Evolutionary conservation across 2,888 invertebrate species (phyloP), one percentile per base, ranked within the genome.

Genomic region (Apamea crenata): DNA sequence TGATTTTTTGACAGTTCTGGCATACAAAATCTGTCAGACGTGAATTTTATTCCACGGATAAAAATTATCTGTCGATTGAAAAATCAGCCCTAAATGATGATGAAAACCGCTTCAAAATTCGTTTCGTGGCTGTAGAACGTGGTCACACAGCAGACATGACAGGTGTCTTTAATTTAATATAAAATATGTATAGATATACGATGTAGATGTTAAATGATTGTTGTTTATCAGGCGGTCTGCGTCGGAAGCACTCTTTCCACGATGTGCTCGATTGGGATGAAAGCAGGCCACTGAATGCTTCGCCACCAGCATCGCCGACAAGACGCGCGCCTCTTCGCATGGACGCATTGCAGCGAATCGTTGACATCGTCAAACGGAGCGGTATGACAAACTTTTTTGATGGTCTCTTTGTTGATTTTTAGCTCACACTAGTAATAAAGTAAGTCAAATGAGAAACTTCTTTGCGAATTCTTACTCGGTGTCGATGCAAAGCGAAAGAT

Each of bases 301-400:
- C 97, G 93, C 90, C 98, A 97, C 95, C 98, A 97, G 90, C 98
- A 97, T 95, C 98, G 97, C 91, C 97, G 97, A 93, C 98, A 97
- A 89, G 98, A 98, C 78, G 94, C 74, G 91, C 94, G 68, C 93
- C 95, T 44, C 88, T 94, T 2, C 97, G 98, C 83, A 97, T 98
- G 77, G 99, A 99, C 93, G 98, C 99, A 21, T 96, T 99, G 89
- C 98, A 99, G 90, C 98, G 98, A 88, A 98, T 99, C 86, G 98
- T 99, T 0, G 99, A 99, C 90, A 98, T 99, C 88, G 98, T 99
- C 56, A 98, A 98, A 90, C 97, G 98, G 81, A 98, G 98, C 29
- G 99, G 98, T 95, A 97, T 96, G 56, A 61, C 12, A 50, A 16
- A n/a, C 32, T 65, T 69, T 21, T n/a, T 47, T 47, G 21, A 53